Evolutionary conservation across 2,888 invertebrate genomes (phyloP), one percentile per base, ranked within the genome.

Genomic region (Hermodice carunculata): DNA sequence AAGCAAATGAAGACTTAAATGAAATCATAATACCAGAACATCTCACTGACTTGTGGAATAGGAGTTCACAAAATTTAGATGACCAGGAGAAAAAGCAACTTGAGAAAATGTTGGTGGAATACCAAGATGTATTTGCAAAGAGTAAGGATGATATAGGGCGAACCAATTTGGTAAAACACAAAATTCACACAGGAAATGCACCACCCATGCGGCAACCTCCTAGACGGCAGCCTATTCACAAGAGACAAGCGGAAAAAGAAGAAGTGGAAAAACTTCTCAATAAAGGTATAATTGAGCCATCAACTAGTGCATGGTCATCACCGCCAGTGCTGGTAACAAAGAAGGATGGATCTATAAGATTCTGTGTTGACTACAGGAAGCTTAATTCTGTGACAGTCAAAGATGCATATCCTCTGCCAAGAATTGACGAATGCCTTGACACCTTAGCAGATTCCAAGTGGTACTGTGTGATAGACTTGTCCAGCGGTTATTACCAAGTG

Each of bases 401-500:
- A 46, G 72, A 73, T 53, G 57, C 64, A 1, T 67, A 67, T 37
- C 71, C 67, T 1, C 28, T 74, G 5, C 70, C 73, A 5, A 52
- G 40, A 19, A 61, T 73, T 14, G 57, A 61, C 3, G 56, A 60
- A 3, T 52, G 58, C 26, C 44, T 77, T 1, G 73, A 69, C 43
- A 37, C 60, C 8, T 49, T 75, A 22, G 19, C 68, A 11, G 76
- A 75, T 1, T 59, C 67, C 2, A 14, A 53, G 14, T 73, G 58
- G 61, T 76, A 74, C 43, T 59, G 53, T 19, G 60, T 59, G 1
- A 57, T 76, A 8, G 76, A 77, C 56, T 46, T 74, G 17, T 58
- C 40, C 8, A 46, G 52, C 17, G 74, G 74, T 8, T 76, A 76
- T 54, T 75, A 71, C 73, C 78, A 78, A 46, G 66, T 77, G 1